phyloP scores from a whole-genome alignment of 2,797 vertebrate genomes.

The Psittacula derbiana region DNA sequence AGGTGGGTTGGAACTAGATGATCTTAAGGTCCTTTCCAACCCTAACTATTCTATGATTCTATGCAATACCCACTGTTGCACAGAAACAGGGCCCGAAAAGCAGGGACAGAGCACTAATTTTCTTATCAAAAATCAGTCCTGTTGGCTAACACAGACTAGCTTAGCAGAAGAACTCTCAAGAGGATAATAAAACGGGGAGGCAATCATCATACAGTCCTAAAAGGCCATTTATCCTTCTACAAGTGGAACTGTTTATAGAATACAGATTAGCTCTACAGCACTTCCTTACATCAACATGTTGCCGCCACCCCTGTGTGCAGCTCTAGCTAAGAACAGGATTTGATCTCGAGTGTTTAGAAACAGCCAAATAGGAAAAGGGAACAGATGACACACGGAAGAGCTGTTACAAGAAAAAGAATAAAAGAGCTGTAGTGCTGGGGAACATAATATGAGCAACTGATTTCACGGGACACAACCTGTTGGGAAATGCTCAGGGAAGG shows the following conservation, averaged over 20 bases:
- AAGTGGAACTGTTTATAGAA: background rate
- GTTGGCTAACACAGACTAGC: background rate
- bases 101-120: background rate
- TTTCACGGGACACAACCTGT: background rate
- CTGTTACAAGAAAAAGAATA: background rate
- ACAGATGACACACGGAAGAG: background rate
- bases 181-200: background rate
- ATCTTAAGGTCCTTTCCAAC: no score
- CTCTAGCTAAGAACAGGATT: background rate
- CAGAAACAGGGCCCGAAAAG: background rate
- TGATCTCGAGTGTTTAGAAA: background rate
- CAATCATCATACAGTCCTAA: background rate
- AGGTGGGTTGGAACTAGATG: no score
- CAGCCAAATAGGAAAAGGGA: background rate
- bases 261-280: background rate
- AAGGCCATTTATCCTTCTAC: background rate
- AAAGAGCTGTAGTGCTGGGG: background rate
- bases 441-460: background rate
- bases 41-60: no score
- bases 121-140: background rate
- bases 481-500: background rate
- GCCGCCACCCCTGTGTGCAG: background rate
- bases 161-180: background rate
- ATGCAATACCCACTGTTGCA: background rate
- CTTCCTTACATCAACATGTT: rapidly evolving